phyloP scores from a whole-genome alignment of 2,113 vertebrate genomes.

The Misgurnus anguillicaudatus region DNA sequence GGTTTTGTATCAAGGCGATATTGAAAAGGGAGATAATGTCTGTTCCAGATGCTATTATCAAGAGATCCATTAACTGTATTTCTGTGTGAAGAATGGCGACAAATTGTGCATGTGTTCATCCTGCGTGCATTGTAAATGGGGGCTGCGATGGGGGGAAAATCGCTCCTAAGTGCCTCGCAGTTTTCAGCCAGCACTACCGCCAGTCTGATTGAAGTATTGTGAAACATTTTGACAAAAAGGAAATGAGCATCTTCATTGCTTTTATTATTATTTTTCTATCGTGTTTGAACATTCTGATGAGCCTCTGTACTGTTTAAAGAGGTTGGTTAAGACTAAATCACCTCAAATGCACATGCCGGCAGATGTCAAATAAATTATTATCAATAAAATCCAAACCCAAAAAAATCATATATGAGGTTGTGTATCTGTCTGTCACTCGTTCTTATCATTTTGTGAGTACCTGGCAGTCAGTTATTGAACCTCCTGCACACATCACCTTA shows the following conservation, averaged over 20 bases:
- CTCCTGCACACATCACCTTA: background rate
- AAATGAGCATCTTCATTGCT: background rate
- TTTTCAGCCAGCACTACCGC: slow-evolving; percentile 27
- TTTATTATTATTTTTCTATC: background rate
- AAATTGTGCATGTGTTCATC: slow-evolving; percentile 46
- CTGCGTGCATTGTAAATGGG: slow-evolving; percentile 47
- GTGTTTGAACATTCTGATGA: background rate
- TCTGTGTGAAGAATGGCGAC: slow-evolving; percentile 46
- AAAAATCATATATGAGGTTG: too few relatives aligned
- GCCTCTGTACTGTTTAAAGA: background rate
- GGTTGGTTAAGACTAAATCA: slow-evolving; percentile 2
- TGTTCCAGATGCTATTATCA: slow-evolving; percentile 56
- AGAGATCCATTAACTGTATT: slow-evolving; percentile 55
- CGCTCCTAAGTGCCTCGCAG: slow-evolving; percentile 34
- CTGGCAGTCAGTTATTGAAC: slow-evolving; percentile 1
- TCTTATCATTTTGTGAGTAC: background rate
- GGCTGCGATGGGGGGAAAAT: slow-evolving; percentile 23
- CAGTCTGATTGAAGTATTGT: slow-evolving; percentile 56
- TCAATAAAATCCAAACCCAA: background rate
- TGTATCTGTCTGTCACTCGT: background rate
- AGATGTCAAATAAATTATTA: background rate
- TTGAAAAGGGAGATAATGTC: slow-evolving; percentile 45
- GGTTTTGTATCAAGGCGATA: background rate
- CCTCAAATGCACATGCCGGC: background rate
- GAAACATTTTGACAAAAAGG: slow-evolving; percentile 43